Conservation (phyloP, 2,888 invertebrate genomes). For the Eupeodes latifasciatus region DNA sequence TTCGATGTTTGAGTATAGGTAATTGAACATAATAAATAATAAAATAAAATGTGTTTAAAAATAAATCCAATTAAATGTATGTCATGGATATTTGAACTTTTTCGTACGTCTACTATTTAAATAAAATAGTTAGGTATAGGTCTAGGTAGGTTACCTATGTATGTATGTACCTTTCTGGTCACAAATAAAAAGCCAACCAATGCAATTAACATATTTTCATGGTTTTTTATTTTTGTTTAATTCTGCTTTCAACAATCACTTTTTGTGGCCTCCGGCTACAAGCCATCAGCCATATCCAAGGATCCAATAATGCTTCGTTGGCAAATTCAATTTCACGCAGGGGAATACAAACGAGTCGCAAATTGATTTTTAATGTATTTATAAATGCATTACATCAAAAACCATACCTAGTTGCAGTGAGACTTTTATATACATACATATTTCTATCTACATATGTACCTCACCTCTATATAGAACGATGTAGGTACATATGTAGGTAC, state of each 20-base stretch:
- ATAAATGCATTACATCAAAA: constrained; percentile 62
- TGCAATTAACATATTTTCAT: constrained; percentile 70
- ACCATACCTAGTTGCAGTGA: constrained; percentile 21
- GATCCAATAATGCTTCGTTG: constrained; percentile 59
- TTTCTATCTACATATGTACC: not conserved
- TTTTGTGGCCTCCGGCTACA: constrained; percentile 47
- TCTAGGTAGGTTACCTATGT: too few relatives aligned
- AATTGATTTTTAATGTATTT: constrained; percentile 72
- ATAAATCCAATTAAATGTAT: not conserved
- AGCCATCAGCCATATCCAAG: constrained; percentile 39
- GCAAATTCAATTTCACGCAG: constrained; percentile 68
- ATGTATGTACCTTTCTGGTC: not conserved
- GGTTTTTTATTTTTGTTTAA: not conserved
- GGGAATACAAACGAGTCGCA: constrained; percentile 64
- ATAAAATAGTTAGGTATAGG: not conserved
- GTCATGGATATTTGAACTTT: not conserved
- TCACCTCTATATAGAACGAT: not conserved
- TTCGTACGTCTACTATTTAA: not conserved
- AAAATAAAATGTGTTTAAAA: too few relatives aligned
- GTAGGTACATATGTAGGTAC: not conserved
- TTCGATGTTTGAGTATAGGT: too few relatives aligned
- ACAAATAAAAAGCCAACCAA: constrained; percentile 24
- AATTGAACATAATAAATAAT: too few relatives aligned
- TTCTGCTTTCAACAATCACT: constrained; percentile 22
- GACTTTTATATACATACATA: not conserved